These are phyloP conservation scores for Tinea trinotella DNA, from an alignment of 2,888 invertebrate species.

Conservation along the genomic window DNA sequence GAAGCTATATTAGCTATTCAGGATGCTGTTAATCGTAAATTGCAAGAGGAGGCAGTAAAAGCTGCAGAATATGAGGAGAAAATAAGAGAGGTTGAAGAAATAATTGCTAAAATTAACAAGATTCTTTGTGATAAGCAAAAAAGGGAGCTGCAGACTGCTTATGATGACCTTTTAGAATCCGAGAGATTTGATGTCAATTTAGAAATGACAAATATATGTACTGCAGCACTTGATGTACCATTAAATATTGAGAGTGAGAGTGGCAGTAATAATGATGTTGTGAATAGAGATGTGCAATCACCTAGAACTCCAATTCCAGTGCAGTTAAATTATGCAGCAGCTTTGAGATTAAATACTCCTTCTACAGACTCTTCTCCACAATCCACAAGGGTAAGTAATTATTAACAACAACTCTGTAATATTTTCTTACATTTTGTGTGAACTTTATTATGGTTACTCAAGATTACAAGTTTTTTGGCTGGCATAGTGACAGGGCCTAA, in stretches of 20 bases:
- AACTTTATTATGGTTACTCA: too few species aligned
- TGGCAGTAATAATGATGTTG: background rate
- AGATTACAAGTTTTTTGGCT: too few species aligned
- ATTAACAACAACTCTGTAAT: too few species aligned
- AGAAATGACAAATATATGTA: constrained; percentile 57
- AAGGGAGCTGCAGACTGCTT: constrained; percentile 40
- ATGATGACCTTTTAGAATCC: constrained; percentile 41
- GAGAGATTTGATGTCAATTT: constrained; percentile 42
- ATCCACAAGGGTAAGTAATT: constrained; percentile 48
- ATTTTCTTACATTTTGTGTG: too few species aligned
- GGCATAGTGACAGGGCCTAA: too few species aligned
- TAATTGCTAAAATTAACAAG: constrained; percentile 58
- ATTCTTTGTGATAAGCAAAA: constrained; percentile 56
- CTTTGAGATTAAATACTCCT: constrained; percentile 33
- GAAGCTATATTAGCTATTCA: constrained; percentile 59
- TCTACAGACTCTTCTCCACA: too few species aligned
- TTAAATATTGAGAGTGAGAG: background rate
- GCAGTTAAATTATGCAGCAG: constrained; percentile 39
- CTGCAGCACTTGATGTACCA: constrained; percentile 37
- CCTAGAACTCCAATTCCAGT: background rate
- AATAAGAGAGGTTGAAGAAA: constrained; percentile 56
- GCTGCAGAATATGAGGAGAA: constrained; percentile 54
- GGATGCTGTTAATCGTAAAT: constrained; percentile 52
- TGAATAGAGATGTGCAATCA: too few species aligned
- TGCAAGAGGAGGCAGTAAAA: constrained; percentile 50